Percentiles rank a stretch among this genome's conserved stretches.
Evolutionary conservation across 92 coral and sea anemone species (phyloP).

Genomic region (Palythoa grandiflora): DNA sequence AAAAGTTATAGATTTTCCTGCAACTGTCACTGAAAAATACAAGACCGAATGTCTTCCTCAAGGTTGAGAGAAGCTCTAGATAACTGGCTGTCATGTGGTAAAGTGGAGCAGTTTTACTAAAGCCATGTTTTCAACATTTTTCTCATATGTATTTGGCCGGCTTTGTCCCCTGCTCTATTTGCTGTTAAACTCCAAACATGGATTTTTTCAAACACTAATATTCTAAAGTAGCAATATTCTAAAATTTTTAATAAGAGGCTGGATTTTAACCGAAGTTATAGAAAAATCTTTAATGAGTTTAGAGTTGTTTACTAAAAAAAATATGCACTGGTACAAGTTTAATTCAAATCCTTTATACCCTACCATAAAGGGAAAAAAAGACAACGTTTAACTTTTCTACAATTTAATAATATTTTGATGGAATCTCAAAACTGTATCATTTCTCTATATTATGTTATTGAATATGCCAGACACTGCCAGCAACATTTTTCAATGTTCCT

Average conservation of each 20-base stretch:
- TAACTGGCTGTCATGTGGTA: no score
- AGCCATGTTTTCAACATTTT: no score
- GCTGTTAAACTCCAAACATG: no score
- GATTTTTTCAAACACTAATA: conserved; percentile 1
- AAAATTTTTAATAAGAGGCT: neutral
- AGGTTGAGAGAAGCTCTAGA: no score
- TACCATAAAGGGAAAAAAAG: neutral
- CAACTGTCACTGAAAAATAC: no score
- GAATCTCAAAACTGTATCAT: neutral
- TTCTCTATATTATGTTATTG: neutral
- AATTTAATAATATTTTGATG: conserved; percentile 3
- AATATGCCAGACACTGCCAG: no score
- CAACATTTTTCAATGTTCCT: no score
- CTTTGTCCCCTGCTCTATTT: no score
- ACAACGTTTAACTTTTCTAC: neutral
- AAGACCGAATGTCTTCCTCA: no score
- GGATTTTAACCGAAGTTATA: neutral
- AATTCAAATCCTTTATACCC: conserved; percentile 3
- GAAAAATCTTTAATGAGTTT: neutral
- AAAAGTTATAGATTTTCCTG: no score
- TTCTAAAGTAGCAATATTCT: conserved; percentile 15
- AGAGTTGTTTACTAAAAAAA: neutral
- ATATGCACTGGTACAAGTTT: neutral
- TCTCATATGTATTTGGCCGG: no score
- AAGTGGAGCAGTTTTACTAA: no score